phyloP scores from a whole-genome alignment of 1,140 invertebrate species.

The Tenebrio molitor region DNA sequence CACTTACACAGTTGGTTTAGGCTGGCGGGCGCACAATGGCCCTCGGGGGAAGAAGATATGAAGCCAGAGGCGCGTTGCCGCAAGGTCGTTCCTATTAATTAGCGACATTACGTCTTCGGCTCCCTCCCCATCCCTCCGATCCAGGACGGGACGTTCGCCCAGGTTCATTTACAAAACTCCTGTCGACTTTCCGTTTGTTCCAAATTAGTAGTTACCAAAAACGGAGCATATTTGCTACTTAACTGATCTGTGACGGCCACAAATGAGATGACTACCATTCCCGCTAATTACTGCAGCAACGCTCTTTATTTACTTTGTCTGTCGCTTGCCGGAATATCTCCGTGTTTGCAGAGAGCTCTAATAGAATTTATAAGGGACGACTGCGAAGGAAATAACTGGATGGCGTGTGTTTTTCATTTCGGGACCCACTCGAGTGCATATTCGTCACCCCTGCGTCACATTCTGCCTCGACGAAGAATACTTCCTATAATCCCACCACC shows the following conservation, averaged over 20 bases:
- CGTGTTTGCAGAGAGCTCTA: slow-evolving; percentile 42
- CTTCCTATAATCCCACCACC: slow-evolving; percentile 38
- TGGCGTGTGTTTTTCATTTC: slow-evolving; percentile 46
- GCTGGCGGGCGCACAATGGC: slow-evolving; percentile 61
- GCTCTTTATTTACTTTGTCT: slow-evolving; percentile 44
- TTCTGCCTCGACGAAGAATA: slow-evolving; percentile 45
- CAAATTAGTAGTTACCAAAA: slow-evolving; percentile 15
- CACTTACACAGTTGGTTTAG: slow-evolving; percentile 66
- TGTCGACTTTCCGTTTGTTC: no score
- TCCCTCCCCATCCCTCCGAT: slow-evolving; percentile 7
- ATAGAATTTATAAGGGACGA: slow-evolving; percentile 48
- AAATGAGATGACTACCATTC: slow-evolving; percentile 36
- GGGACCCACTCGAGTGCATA: slow-evolving; percentile 46
- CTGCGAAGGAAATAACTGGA: slow-evolving; percentile 44
- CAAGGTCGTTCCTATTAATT: slow-evolving; percentile 64
- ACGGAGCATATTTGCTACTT: slow-evolving; percentile 37
- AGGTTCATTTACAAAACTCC: slow-evolving; percentile 36
- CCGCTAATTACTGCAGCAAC: slow-evolving; percentile 43
- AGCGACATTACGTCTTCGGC: slow-evolving; percentile 61
- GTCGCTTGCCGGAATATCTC: slow-evolving; percentile 40
- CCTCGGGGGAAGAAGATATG: slow-evolving; percentile 62
- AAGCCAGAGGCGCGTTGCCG: slow-evolving; percentile 60
- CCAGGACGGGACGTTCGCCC: background rate
- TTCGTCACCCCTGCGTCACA: slow-evolving; percentile 40
- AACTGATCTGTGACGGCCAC: slow-evolving; percentile 43